phyloP scores from a whole-genome alignment of 2,797 vertebrate genomes.

The Notamacropus eugenii region DNA sequence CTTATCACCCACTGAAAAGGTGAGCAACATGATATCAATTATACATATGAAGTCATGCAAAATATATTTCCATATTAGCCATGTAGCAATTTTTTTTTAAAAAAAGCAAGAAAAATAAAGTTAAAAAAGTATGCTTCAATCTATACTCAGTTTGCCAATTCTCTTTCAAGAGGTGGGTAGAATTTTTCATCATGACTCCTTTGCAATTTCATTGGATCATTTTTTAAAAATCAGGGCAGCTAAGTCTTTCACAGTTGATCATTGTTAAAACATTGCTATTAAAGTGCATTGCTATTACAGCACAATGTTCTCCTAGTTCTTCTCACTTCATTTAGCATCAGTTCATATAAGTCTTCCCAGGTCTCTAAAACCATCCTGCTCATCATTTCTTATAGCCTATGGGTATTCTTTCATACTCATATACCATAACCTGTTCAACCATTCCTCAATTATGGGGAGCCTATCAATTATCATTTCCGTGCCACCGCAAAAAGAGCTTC shows the following conservation, averaged over 20 bases:
- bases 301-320: not conserved
- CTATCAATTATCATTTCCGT: not conserved
- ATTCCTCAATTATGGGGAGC: not conserved
- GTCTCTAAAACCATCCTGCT: not conserved
- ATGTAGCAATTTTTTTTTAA: not conserved
- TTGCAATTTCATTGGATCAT: not conserved
- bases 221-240: not conserved
- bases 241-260: too few relatives aligned
- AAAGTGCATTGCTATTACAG: not conserved
- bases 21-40: not conserved
- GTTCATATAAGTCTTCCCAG: not conserved
- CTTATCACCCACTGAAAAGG: not conserved
- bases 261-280: not conserved
- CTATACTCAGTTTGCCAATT: not conserved
- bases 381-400: not conserved
- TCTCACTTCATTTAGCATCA: not conserved
- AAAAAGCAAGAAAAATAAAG: not conserved
- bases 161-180: not conserved
- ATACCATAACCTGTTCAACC: not conserved
- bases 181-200: not conserved
- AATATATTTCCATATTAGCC: not conserved
- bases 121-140: not conserved
- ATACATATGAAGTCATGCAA: not conserved
- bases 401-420: not conserved
- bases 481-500: not conserved